Evolutionary conservation across 1,140 invertebrate species (phyloP), one percentile per base, ranked within the genome.

Genomic region (Hyposmocoma kahamanoa): DNA sequence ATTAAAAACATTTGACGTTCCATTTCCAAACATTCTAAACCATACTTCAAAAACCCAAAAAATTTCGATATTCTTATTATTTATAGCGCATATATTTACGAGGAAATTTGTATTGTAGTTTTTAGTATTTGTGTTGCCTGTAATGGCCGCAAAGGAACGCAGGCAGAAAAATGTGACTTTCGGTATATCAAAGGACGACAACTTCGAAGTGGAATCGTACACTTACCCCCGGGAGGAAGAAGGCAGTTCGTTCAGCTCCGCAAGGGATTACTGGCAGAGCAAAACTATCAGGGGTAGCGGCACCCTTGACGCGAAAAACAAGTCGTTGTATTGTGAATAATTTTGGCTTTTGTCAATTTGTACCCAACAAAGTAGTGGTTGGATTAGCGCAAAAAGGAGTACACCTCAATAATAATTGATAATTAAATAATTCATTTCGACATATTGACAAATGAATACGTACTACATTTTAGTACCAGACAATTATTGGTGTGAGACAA

Each of bases 91-190:
- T 42, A 22, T 47, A 42, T 56, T 75, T 67, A 65, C 63, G 53
- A 50, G 36, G 42, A 67, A 68, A 67, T 65, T 76, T 61, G 53
- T 59, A 60, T 59, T n/a, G 55, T 54, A 52, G 22, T 53, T n/a
- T 66, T 59, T 64, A 46, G 47, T 56, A 58, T 45, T 56, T 32
- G 55, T 61, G 49, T 3, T 47, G 13, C 9, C 10, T 6, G 11
- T 28, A 6, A 75, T 77, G 74, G 61, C 62, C 10, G 50, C 57
- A 5, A 73, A 70, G 39, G 79, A 79, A 53, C 59, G 72, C 26
- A 69, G 52, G 26, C 72, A 73, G 53, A 84, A 72, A 42, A 78
- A 72, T 20, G 76, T 70, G 1, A 81, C 72, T 44, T 82, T 81
- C 22, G 77, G 70, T 15, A 6, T 80, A 21, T 75, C 72, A 0